phyloP scores from a whole-genome alignment of 2,888 invertebrate genomes.

The Nomada ruficornis region DNA sequence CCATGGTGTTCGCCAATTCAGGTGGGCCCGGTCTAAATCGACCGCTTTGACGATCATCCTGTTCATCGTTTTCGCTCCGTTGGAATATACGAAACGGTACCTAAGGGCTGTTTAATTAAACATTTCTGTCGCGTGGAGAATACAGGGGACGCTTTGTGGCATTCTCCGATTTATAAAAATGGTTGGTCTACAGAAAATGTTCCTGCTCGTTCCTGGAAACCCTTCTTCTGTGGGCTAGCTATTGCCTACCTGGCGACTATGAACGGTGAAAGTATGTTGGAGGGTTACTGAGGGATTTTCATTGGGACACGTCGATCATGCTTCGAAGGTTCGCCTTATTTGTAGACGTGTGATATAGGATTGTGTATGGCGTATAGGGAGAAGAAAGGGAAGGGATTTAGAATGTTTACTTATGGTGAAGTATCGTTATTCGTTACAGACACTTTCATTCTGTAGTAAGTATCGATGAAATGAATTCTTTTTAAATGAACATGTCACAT shows the following conservation, averaged over 20 bases:
- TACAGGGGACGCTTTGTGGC: conserved; percentile 7
- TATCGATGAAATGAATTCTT: not conserved
- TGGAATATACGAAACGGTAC: conserved; percentile 32
- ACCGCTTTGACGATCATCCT: conserved; percentile 26
- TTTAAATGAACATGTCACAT: not conserved
- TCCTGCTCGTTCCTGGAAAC: not conserved
- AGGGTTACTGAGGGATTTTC: not conserved
- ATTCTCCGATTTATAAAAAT: conserved; percentile 45
- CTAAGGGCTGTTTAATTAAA: conserved; percentile 70
- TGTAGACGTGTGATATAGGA: not conserved
- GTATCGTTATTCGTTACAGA: not conserved
- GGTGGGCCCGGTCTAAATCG: conserved; percentile 51
- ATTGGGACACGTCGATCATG: not conserved
- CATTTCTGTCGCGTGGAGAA: conserved; percentile 45
- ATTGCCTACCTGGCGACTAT: not conserved
- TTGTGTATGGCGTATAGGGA: no score
- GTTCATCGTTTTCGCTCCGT: conserved; percentile 41
- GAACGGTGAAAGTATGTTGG: not conserved
- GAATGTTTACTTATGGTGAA: not conserved
- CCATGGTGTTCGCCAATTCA: conserved; percentile 15
- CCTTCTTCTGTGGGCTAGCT: not conserved
- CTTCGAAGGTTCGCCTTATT: not conserved
- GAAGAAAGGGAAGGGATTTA: not conserved
- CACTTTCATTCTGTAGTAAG: not conserved
- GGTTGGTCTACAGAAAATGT: conserved; percentile 7